Evolutionary conservation across 2,797 vertebrate species (phyloP), one percentile per base, ranked within the genome.

Genomic region (Hyperoplus immaculatus): DNA sequence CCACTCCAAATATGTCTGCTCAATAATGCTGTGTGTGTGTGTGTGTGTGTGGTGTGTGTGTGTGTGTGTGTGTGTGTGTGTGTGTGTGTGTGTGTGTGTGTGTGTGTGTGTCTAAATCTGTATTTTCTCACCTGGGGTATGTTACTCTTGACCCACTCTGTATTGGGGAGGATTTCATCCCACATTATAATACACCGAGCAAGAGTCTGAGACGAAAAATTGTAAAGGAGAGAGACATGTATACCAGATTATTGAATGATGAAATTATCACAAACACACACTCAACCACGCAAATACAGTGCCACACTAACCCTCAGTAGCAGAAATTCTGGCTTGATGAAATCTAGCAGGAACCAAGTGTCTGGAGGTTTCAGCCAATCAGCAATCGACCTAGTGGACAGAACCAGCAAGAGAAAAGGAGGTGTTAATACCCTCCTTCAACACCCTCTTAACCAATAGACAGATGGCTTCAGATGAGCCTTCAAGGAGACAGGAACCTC

Each of bases 321-420:
- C 84, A 99, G 95, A 93, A 99, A 99, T 92, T 99, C 98, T 1
- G 98, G 98, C 80, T 99, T 99, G 90, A 99, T 98, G 74, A 99
- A 99, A 91, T 99, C 98, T 93, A 99, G 89, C 85, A 99, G 92
- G 88, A 99, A 99, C 98, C 98, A 98, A 15, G 98, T 99, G 77
- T 99, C 98, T 1, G 98, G 98, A 67, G 98, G 97, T 83, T 96
- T 96, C 68, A 99, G 96, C 98, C 98, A 99, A 88, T 99, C 98
- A 79, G 98, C 98, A 58, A 99, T 98, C 29, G 98, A 99, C 85
- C 98, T 99, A 56, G 18, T 41, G 70, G 73, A 79, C n/a, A 78
- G 71, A 89, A 77, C 8, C 86, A 66, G 62, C 41, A 85, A 84
- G 85, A 83, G 66, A 89, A 15, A 69, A 89, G 71, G 58, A 80